Base-by-base conservation (phyloP, 2,888 invertebrate species). In the Ornithoptera priamus region DNA sequence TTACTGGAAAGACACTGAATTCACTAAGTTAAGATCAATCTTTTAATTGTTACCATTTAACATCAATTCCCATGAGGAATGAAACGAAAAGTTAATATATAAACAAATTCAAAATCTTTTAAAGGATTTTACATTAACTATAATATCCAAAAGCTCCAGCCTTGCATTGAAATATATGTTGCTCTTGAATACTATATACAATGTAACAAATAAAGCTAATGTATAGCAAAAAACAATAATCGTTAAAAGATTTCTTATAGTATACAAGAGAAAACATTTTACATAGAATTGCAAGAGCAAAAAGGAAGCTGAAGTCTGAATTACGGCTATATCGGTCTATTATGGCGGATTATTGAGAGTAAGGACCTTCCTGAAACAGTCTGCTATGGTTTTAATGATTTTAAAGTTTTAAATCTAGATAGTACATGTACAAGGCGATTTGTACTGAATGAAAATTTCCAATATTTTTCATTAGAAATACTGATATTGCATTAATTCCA, bases 101-200 rank as follows among this genome's bases (percentile, higher is more conserved):
- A 70, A 42, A 24, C 30, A 59, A 67, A 67, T 75, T 74, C 58
- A 67, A 74, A 74, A 75, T 72, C 63, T 72, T 68, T 74, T 39
- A 70, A 75, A 79, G 81, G 82, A 79, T 73, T 77, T 75, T 75
- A 77, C 81, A 75, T 80, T 78, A 72, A 80, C 81, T 81, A 75
- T 83, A 81, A 90, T 90, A 92, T 92, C 92, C 92, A 92, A 92
- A 89, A 92, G 92, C 92, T 80, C 92, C 90, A 92, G 90, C 89
- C 78, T 87, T 85, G 75, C 81, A 81, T 80, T 84, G 76, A 78
- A 82, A 79, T 39, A 39, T 6, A 58, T 59, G 70, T 81, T 75
- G 77, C 77, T 74, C 80, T 76, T 76, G 73, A 70, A 72, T 71
- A 72, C 75, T 76, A 77, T 75, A 76, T 75, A 24, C 24, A 39